These are phyloP conservation scores for Hycleus cichorii DNA, from an alignment of 1,140 invertebrate genomes.

Conservation along the genomic window DNA sequence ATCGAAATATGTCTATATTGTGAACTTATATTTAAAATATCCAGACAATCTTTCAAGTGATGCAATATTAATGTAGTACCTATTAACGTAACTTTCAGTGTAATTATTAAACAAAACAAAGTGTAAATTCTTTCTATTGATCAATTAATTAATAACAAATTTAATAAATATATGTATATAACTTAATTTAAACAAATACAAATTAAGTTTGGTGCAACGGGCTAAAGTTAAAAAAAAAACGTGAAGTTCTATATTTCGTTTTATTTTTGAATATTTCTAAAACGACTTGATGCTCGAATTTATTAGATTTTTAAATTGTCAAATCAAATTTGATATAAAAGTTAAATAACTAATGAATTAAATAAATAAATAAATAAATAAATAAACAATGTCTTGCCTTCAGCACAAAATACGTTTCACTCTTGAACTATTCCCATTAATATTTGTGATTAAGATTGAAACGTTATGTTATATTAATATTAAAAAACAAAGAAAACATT, in stretches of 20 bases:
- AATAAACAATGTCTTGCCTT: no score
- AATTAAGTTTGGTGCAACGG: conserved; percentile 14
- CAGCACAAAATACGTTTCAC: no score
- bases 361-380: no score
- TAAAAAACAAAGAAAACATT: not conserved
- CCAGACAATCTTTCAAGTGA: conserved; percentile 30
- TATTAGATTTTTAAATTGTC: no score
- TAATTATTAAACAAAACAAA: conserved; percentile 6
- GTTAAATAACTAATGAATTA: no score
- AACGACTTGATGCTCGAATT: conserved; percentile 8
- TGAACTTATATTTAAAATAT: conserved; percentile 6
- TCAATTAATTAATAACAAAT: not conserved
- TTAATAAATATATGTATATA: not conserved
- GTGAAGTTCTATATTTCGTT: not conserved
- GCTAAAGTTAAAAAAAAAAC: conserved; percentile 4
- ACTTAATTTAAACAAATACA: not conserved
- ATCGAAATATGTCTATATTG: no score
- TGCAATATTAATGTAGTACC: conserved; percentile 24
- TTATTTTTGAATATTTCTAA: not conserved
- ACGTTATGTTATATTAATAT: not conserved
- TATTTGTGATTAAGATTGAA: not conserved
- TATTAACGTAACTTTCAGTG: conserved; percentile 15
- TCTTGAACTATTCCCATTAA: no score
- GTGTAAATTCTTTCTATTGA: conserved; percentile 15
- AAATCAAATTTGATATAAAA: no score